Evolutionary conservation across 2,888 invertebrate genomes (phyloP).

Genomic region (Alentia gelatinosa): DNA sequence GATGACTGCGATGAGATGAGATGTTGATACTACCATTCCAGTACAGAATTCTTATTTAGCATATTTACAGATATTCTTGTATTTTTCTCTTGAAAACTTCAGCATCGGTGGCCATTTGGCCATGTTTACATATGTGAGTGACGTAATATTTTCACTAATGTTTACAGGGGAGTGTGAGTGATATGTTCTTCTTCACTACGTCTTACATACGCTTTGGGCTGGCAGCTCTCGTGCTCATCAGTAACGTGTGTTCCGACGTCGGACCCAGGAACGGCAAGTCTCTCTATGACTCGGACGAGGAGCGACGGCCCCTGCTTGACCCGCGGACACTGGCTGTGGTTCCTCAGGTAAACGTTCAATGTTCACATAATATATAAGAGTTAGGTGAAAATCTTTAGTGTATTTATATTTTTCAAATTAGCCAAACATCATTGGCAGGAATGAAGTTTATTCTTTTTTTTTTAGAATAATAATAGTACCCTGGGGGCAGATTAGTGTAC

Average conservation of each 20-base stretch:
- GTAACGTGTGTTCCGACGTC: neutral
- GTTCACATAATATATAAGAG: neutral
- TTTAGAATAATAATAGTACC: neutral
- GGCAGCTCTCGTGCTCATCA: neutral
- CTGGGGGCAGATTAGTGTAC: neutral
- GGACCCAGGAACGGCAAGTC: neutral
- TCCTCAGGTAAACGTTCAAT: neutral
- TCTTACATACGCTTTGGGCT: constrained; percentile 27
- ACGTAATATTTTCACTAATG: neutral
- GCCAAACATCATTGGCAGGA: neutral
- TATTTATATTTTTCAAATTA: no score
- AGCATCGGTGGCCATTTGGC: neutral
- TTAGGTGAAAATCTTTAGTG: no score
- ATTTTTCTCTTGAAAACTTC: neutral
- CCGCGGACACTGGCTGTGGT: neutral
- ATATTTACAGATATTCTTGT: neutral
- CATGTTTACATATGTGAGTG: neutral
- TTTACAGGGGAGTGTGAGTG: neutral
- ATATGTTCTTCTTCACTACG: neutral
- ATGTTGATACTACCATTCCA: neutral
- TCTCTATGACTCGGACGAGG: neutral
- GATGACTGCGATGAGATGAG: neutral
- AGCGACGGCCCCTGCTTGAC: neutral
- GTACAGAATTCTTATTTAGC: neutral
- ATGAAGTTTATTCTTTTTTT: neutral